Base-by-base conservation (phyloP, 2,888 invertebrate species). In the Atrina japonica region DNA sequence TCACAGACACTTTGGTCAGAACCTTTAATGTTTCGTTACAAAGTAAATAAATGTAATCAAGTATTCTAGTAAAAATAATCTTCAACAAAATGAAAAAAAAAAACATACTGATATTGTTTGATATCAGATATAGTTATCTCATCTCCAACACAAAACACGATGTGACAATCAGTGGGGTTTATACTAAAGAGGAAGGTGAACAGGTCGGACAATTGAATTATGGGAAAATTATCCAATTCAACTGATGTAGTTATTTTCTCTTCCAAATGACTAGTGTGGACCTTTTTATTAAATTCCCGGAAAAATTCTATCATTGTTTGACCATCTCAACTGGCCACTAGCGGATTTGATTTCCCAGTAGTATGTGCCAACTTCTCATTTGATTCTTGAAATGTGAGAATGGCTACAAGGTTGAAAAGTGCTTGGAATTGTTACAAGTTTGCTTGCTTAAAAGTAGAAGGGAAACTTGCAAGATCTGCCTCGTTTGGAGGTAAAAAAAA, bases 401-500 rank as follows among this genome's bases (percentile, higher is more conserved):
- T 5, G 35, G 11, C 5, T 7, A 11, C 11, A 7, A 11, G 35
- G 35, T 5, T 35, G 35, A 35, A 35, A 35, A 5, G 35, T 5
- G 6, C 6, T 11, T 35, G 35, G 35, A 35, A 35, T 7, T 5
- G 35, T 35, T 35, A 11, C 35, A 35, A 35, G 35, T 35, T 35
- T 35, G 5, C 35, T 35, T 7, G 35, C 35, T 5, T 11, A 35
- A 35, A 35, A 35, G n/a, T n/a, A 5, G 35, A 35, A 29, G 29
- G 49, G 30, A 47, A 30, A 49, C 29, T n/a, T 35, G 35, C 35
- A 35, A 35, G 35, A 35, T 35, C 35, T 35, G 45, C 30, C 47
- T 61, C 47, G 47, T 47, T 61, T 47, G 49, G 43, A n/a, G 27
- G 49, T 27, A 35, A 47, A 47, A 61, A 61, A 61, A 61, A 49